Conservation (phyloP, 2,797 vertebrate genomes). For the Anguilla pacifica region DNA sequence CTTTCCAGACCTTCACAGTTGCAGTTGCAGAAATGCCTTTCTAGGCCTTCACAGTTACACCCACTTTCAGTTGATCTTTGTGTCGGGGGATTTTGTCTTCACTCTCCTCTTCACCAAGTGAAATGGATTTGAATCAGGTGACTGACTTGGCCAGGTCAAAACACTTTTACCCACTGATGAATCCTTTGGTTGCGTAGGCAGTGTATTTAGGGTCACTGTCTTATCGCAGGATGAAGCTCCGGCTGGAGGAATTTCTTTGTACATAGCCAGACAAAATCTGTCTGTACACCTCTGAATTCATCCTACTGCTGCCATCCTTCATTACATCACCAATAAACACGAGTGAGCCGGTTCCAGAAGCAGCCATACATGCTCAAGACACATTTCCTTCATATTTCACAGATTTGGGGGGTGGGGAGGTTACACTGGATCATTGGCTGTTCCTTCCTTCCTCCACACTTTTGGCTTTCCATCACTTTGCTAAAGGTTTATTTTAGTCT, state of each 20-base stretch:
- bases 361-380: background rate
- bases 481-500: no score
- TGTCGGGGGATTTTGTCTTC: background rate
- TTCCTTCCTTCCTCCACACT: background rate
- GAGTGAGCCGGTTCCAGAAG: background rate
- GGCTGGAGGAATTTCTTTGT: no score
- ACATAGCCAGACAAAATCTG: background rate
- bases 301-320: background rate
- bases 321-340: background rate
- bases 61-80: background rate
- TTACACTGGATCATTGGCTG: background rate
- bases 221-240: background rate
- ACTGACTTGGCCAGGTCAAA: no score
- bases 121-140: no score
- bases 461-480: background rate
- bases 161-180: background rate
- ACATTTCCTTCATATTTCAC: background rate
- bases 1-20: background rate
- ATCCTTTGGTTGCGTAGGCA: background rate
- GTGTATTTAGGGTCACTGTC: background rate
- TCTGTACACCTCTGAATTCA: background rate
- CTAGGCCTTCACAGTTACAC: background rate
- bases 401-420: background rate
- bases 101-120: background rate
- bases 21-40: no score